Percentiles rank a stretch among this genome's conserved stretches.
Evolutionary conservation across 30 jellyfish, hydroid and myxozoan genomes (phyloP).

Genomic region (Clytia hemisphaerica): DNA sequence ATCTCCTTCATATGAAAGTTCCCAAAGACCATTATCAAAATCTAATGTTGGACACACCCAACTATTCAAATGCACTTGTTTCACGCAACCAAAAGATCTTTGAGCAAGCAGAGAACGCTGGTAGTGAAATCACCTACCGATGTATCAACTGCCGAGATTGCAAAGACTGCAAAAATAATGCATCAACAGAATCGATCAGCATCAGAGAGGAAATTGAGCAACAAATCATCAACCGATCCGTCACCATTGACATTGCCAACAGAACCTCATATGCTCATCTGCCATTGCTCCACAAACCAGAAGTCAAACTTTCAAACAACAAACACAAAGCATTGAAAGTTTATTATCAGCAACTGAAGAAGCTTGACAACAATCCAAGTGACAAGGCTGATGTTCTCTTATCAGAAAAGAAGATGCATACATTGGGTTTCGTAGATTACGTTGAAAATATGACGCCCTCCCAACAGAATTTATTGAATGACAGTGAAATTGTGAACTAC

Average conservation of each 20-base stretch:
- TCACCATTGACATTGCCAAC: not conserved
- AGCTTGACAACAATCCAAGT: not conserved
- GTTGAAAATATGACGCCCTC: not conserved
- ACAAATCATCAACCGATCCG: not conserved
- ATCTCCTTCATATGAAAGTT: too few species aligned
- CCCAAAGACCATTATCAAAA: too few species aligned
- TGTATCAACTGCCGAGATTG: not conserved
- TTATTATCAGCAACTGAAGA: not conserved
- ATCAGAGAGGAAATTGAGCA: not conserved
- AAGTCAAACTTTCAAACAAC: not conserved
- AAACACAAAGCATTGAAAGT: not conserved
- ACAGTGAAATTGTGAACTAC: not conserved
- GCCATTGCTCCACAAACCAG: not conserved
- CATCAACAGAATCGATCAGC: not conserved
- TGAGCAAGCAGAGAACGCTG: not conserved
- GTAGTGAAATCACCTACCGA: not conserved
- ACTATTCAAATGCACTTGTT: too few species aligned
- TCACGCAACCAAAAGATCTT: too few species aligned
- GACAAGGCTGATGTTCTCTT: not conserved
- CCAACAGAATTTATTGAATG: not conserved
- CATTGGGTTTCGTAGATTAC: not conserved
- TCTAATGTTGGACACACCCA: too few species aligned
- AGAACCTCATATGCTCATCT: not conserved
- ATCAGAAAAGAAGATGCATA: not conserved
- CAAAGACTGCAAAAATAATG: not conserved